phyloP scores from a whole-genome alignment of 1,140 invertebrate genomes.

The Leptinotarsa texana region DNA sequence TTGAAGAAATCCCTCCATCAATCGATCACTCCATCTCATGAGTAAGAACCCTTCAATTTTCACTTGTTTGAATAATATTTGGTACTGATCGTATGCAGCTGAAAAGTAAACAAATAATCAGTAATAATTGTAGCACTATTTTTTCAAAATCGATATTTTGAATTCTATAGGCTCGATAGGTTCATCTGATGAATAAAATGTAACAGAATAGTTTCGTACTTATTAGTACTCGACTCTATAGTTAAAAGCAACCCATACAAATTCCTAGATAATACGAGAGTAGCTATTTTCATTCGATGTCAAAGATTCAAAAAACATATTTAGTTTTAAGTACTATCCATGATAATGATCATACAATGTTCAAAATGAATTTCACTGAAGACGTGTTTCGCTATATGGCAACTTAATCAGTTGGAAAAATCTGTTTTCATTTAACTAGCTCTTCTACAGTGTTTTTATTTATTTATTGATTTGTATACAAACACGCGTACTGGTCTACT shows the following conservation, averaged over 20 bases:
- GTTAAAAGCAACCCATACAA: not conserved
- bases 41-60: slow-evolving; percentile 69
- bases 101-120: slow-evolving; percentile 60
- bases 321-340: too few relatives aligned
- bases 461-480: too few relatives aligned
- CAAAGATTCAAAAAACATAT: too few relatives aligned
- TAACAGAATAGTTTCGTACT: not conserved
- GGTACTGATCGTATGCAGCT: slow-evolving; percentile 38
- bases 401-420: too few relatives aligned
- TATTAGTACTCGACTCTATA: not conserved
- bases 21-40: slow-evolving; percentile 60
- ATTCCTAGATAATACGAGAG: not conserved
- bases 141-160: not conserved
- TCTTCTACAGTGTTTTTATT: too few relatives aligned
- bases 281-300: too few relatives aligned
- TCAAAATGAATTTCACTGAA: too few relatives aligned
- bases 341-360: too few relatives aligned
- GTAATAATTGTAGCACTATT: slow-evolving; percentile 55
- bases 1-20: slow-evolving; percentile 63
- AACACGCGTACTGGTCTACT: too few relatives aligned
- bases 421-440: too few relatives aligned
- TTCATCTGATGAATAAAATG: not conserved
- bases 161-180: not conserved
- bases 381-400: too few relatives aligned
- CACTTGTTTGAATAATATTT: slow-evolving; percentile 56